Evolutionary conservation across 2,113 vertebrate species (phyloP).

Genomic region (Semicossyphus pulcher): DNA sequence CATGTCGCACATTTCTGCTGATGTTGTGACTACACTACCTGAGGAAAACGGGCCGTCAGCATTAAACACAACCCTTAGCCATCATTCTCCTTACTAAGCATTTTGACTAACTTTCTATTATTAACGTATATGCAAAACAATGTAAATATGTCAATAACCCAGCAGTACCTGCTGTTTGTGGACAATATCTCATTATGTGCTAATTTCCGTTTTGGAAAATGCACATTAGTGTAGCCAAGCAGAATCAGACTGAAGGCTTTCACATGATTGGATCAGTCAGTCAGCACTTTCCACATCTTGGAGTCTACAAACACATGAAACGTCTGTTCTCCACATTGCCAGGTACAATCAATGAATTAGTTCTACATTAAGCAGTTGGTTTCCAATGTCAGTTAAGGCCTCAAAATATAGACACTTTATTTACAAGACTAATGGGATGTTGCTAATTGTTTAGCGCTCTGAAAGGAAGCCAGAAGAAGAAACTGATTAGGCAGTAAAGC

Average conservation of each 20-base stretch:
- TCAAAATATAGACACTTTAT: neutral
- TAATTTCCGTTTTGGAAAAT: constrained; percentile 13
- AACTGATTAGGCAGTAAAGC: neutral
- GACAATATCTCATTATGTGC: constrained; percentile 25
- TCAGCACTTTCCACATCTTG: neutral
- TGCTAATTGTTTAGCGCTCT: neutral
- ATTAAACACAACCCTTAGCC: constrained; percentile 10
- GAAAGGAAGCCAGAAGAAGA: neutral
- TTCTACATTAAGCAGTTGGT: neutral
- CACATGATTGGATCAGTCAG: neutral
- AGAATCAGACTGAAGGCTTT: neutral
- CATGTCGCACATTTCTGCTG: constrained; percentile 8
- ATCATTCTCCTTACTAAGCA: neutral
- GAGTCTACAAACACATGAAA: neutral
- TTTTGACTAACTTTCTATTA: neutral
- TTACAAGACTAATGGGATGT: neutral
- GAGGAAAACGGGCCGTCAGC: constrained; percentile 22
- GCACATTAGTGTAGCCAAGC: neutral
- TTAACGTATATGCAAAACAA: constrained; percentile 19
- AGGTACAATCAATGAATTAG: neutral
- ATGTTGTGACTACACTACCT: constrained; percentile 1
- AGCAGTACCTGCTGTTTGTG: constrained; percentile 13
- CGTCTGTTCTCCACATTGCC: neutral
- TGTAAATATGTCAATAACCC: constrained; percentile 26
- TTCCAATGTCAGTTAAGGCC: neutral